Evolutionary conservation across 2,113 vertebrate species (phyloP), one percentile per base, ranked within the genome.

Genomic region (Phycodurus eques): DNA sequence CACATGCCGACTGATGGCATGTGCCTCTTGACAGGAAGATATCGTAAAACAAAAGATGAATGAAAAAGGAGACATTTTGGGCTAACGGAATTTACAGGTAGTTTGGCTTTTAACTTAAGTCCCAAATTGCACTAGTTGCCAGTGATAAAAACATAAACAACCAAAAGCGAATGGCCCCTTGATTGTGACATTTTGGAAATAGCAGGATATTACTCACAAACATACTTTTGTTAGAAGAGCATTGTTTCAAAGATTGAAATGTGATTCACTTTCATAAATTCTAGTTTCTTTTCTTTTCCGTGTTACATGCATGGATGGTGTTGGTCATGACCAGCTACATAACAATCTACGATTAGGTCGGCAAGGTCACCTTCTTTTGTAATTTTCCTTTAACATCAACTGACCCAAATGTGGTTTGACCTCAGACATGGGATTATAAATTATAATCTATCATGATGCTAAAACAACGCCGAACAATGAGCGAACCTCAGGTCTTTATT

Each of bases 371-470:
- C 19, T 81, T 81, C 75, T 79, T 68, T 77, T 75, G 19, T 0
- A 71, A 81, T 82, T 81, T 83, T 73, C 61, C 72, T 35, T 54
- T 73, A 70, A 84, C 59, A 61, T 83, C 70, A 85, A 56, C 68
- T 51, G 47, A 61, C 80, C 87, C 82, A 89, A 79, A 90, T 85
- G 87, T 81, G 73, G 15, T 81, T 46, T 83, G 76, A 87, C 75
- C 67, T 20, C 12, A 68, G 68, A 73, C 70, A 69, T 59, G 19
- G 54, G 75, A 79, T 79, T 82, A 46, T 71, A 73, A 74, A 61
- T 75, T 70, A 76, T 73, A 72, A 81, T 85, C 73, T 73, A 68
- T 77, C 83, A 70, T 78, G 70, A 83, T 73, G 49, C 75, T 75
- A 73, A 86, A 80, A 82, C 77, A 82, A 79, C 70, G 74, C 62